Evolutionary conservation across 2,797 vertebrate genomes (phyloP).

Genomic region (Dryobates pubescens): DNA sequence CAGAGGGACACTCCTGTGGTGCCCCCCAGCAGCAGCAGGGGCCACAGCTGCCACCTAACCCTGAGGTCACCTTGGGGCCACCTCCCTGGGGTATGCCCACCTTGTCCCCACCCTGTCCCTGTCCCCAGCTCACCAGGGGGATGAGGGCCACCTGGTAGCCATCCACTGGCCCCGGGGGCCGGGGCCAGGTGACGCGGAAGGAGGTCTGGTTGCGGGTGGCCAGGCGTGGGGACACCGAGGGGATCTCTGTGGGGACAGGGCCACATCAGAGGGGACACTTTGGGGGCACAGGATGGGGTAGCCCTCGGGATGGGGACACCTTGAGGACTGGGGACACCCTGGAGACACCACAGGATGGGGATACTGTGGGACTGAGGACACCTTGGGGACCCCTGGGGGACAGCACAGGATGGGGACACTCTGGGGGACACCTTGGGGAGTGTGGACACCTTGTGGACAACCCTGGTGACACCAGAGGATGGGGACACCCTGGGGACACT

Average conservation of each 20-base stretch:
- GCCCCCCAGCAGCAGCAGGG: background rate
- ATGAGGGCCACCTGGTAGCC: constrained; percentile 33
- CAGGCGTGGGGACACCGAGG: background rate
- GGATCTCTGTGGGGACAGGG: background rate
- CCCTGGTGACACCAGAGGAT: background rate
- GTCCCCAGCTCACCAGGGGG: constrained; percentile 34
- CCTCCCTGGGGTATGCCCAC: too few relatives aligned
- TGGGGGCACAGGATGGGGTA: background rate
- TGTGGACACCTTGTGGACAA: background rate
- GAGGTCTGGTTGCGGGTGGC: constrained; percentile 12
- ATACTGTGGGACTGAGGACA: background rate
- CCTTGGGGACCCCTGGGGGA: too few relatives aligned
- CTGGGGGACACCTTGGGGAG: background rate
- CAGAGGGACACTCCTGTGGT: fast-evolving
- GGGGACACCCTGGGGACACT: background rate
- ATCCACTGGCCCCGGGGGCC: fast-evolving
- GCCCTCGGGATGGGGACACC: background rate
- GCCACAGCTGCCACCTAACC: background rate
- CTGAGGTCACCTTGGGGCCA: background rate
- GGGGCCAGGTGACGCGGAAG: constrained; percentile 44
- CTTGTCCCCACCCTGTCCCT: background rate
- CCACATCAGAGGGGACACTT: background rate
- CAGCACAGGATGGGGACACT: background rate
- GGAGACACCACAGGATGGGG: too few relatives aligned
- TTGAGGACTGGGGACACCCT: background rate